phyloP scores from a whole-genome alignment of 1,140 invertebrate species.

The Sitodiplosis mosellana region DNA sequence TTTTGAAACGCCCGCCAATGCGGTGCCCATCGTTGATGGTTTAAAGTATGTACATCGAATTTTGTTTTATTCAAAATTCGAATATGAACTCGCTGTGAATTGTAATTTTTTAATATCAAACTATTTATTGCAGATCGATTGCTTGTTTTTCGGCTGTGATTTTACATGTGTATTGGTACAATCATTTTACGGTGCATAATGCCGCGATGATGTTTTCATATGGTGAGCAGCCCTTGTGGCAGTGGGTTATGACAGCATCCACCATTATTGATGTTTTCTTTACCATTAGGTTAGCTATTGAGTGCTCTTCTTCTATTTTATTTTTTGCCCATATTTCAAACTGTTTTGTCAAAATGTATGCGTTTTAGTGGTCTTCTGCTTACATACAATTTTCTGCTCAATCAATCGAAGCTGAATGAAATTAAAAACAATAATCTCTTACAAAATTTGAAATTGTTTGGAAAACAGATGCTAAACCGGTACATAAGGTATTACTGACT shows the following conservation, averaged over 20 bases:
- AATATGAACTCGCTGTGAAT: too few relatives aligned
- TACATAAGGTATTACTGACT: slow-evolving; percentile 13
- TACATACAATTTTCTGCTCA: slow-evolving; percentile 22
- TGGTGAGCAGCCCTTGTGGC: slow-evolving; percentile 15
- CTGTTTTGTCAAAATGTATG: too few relatives aligned
- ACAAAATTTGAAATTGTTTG: slow-evolving; percentile 16
- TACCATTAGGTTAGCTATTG: slow-evolving; percentile 19
- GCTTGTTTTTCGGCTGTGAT: slow-evolving; percentile 18
- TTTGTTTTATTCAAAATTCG: too few relatives aligned
- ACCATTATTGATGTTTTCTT: slow-evolving; percentile 23
- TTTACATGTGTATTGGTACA: slow-evolving; percentile 22
- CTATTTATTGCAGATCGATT: slow-evolving; percentile 11
- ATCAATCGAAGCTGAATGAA: slow-evolving; percentile 12
- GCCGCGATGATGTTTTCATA: slow-evolving; percentile 17
- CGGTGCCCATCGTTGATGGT: slow-evolving; percentile 22
- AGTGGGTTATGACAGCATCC: slow-evolving; percentile 18
- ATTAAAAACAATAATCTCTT: slow-evolving; percentile 13
- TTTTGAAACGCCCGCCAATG: slow-evolving; percentile 6
- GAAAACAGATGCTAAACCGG: slow-evolving; percentile 19
- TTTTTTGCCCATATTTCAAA: not conserved
- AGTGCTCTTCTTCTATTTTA: not conserved
- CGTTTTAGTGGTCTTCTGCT: slow-evolving; percentile 18
- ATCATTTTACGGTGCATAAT: slow-evolving; percentile 22
- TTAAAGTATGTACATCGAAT: slow-evolving; percentile 5
- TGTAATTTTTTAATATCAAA: not conserved